Conservation (phyloP, 2,888 invertebrate species). For the Icerya purchasi region DNA sequence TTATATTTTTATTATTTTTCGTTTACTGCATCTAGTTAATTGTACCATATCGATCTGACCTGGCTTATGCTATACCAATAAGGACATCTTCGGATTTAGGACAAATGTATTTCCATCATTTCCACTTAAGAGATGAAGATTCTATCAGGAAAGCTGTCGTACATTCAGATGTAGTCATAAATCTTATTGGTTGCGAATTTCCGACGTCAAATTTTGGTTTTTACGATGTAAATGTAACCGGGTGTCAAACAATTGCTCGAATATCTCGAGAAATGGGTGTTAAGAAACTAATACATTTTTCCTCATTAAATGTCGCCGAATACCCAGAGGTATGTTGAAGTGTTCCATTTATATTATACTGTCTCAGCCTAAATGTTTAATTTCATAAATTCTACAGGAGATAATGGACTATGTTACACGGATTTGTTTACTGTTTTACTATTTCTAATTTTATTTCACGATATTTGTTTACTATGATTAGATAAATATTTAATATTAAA, state of each 20-base stretch:
- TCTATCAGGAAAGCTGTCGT: constrained; percentile 63
- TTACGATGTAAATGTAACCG: constrained; percentile 68
- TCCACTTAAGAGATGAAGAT: constrained; percentile 60
- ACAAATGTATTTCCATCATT: constrained; percentile 77
- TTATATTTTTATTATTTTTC: neutral
- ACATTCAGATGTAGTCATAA: constrained; percentile 93
- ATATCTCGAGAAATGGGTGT: constrained; percentile 57
- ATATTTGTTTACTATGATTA: no score
- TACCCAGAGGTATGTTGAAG: constrained; percentile 13
- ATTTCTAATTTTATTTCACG: no score
- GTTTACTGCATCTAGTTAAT: constrained; percentile 44
- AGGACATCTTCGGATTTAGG: constrained; percentile 80
- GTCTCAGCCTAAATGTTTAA: no score
- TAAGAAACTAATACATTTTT: constrained; percentile 76
- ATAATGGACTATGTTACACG: no score
- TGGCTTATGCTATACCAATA: constrained; percentile 50
- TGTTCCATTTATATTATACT: no score
- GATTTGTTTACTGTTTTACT: no score
- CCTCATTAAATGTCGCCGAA: constrained; percentile 52
- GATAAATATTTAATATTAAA: no score
- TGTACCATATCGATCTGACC: constrained; percentile 76
- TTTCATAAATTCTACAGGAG: no score
- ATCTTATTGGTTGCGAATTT: constrained; percentile 75
- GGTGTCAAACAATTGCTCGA: constrained; percentile 61
- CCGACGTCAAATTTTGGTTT: constrained; percentile 79